Evolutionary conservation across 2,113 vertebrate species (phyloP), one percentile per base, ranked within the genome.

Genomic region (Ptychochromis oligacanthus): DNA sequence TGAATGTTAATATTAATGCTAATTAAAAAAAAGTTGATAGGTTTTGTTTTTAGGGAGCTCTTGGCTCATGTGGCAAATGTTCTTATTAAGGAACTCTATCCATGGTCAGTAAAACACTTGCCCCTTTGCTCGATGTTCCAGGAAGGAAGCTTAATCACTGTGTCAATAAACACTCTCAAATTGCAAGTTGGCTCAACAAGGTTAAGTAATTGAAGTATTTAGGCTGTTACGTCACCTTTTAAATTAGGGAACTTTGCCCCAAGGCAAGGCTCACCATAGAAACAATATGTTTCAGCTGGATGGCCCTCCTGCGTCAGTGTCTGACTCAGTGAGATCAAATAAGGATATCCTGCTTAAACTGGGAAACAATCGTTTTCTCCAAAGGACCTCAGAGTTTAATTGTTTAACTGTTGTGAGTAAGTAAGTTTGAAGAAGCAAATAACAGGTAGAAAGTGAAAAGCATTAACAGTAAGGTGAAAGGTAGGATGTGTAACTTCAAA

Each of bases 331-430:
- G 3, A 77, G 59, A 83, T 92, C 64, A 90, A 91, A 91, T 77
- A 70, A 91, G 90, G 80, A 92, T 52, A 55, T 93, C 90, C 86
- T 92, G 83, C 90, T 93, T 82, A 31, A 89, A 84, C 55, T 75
- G 70, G 81, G 77, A 80, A 88, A 93, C 80, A 88, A 61, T 81
- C 65, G 52, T 56, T 80, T 91, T 81, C 75, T 90, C 31, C 4
- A 3, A 59, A 72, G 36, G 46, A 74, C 49, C 57, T 74, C n/a
- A 36, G 46, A 61, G 55, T 67, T 40, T 46, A 74, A 86, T 74
- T 86, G 72, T 88, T 89, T 65, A 46, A 84, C 67, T 55, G 76
- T 43, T 80, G 12, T 26, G 34, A 54, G 64, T 89, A 78, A 43
- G 1, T 82, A 38, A 28, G 70, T 82, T 36, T 52, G 31, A 75